phyloP scores from a whole-genome alignment of 2,113 vertebrate genomes.

The Drymodes brunneopygia region DNA sequence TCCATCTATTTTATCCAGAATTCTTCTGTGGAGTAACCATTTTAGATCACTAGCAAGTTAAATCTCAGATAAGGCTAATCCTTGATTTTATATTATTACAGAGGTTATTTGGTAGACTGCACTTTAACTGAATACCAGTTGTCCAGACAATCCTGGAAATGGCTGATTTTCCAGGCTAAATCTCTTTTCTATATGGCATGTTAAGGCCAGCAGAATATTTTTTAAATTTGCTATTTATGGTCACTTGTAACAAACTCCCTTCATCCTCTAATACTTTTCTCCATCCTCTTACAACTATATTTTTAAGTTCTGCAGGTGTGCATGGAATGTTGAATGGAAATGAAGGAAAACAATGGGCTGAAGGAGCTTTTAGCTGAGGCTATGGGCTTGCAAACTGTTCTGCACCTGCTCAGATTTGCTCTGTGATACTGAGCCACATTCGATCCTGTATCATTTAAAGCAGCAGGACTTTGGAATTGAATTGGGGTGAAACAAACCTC shows the following conservation, averaged over 20 bases:
- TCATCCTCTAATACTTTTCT: not conserved
- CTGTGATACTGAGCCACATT: not conserved
- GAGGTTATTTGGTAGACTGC: not conserved
- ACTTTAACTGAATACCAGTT: not conserved
- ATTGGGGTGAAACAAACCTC: not conserved
- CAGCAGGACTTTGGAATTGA: not conserved
- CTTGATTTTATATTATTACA: not conserved
- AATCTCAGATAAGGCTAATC: slow-evolving; percentile 7
- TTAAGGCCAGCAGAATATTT: not conserved
- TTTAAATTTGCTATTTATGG: not conserved
- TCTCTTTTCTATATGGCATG: not conserved
- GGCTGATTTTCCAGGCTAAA: slow-evolving; percentile 28
- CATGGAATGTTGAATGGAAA: not conserved
- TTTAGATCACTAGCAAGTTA: not conserved
- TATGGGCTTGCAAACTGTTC: not conserved
- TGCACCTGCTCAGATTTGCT: not conserved
- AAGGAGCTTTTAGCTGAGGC: not conserved
- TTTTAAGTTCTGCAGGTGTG: not conserved
- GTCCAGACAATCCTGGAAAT: not conserved
- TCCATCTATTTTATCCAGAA: not conserved
- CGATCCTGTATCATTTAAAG: not conserved
- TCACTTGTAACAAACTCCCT: not conserved
- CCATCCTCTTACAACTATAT: not conserved
- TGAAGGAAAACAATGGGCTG: not conserved
- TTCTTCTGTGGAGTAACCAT: not conserved